Base-by-base conservation (phyloP, 2,113 vertebrate species). In the Ictalurus punctatus region DNA sequence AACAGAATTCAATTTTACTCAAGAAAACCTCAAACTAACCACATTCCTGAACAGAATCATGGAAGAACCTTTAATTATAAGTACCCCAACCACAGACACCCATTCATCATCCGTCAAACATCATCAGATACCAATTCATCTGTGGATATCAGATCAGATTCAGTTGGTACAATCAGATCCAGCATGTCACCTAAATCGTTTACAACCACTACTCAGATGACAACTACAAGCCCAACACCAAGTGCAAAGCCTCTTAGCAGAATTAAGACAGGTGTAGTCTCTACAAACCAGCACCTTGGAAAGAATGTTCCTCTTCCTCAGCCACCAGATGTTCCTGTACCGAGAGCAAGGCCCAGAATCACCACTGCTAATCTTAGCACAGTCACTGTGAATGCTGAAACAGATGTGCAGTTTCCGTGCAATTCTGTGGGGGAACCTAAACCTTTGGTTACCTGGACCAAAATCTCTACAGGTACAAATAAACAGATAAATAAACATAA, bases 371-470 rank as follows among this genome's bases (percentile, higher is more conserved):
- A 93, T 0, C 92, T 96, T 12, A 95, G 95, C 59, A 94, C 94
- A 0, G 80, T 97, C 84, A 96, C 96, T 0, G 90, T 96, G 82
- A 93, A 94, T 16, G 97, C 96, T 1, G 97, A 97, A 86, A 93
- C 91, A 0, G 96, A 96, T 37, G 95, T 92, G 21, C 71, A 92
- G 69, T 92, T 99, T 76, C 95, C 95, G 12, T 99, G 98, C 91
- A 96, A 97, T 87, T 95, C 97, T 30, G 89, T 92, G 4, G 98
- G 98, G 58, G 95, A 97, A 0, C 98, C 98, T 0, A 95, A 93
- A 78, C 97, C 98, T 40, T 93, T 95, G 65, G 89, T 99, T 84
- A 97, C 96, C 74, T 99, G 98, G 98, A 99, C 97, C 63, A 99
- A 99, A 93, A 93, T 97, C 0, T 96, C 98, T 87, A 98, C 98